A percentile compares a stretch with the other conserved stretches of the same genome.
These are phyloP conservation scores for Aramus guarauna DNA, from an alignment of 2,113 vertebrate species.

Conservation along the genomic window DNA sequence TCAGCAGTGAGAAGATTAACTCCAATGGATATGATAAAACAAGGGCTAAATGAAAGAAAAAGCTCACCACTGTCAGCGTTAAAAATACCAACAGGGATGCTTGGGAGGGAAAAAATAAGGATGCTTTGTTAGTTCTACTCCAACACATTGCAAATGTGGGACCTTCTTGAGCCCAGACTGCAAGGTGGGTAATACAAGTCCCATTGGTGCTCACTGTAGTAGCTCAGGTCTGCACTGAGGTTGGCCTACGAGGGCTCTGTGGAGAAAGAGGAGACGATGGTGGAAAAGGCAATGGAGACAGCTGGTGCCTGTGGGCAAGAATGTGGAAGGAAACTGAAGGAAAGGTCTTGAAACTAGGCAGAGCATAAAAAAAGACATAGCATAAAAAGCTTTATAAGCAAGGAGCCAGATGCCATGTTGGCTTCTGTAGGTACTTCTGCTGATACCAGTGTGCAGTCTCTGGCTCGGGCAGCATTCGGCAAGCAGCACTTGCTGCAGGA, in stretches of 20 bases:
- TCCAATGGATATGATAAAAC: not conserved
- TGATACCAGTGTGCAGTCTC: not conserved
- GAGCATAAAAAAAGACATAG: not conserved
- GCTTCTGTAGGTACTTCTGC: not conserved
- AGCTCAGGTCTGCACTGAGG: not conserved
- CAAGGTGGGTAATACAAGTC: not conserved
- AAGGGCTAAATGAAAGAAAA: not conserved
- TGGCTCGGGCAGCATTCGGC: not conserved
- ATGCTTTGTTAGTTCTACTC: not conserved
- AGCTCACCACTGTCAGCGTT: not conserved
- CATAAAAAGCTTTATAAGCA: not conserved
- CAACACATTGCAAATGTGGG: not conserved
- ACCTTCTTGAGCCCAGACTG: not conserved
- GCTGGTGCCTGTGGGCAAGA: not conserved
- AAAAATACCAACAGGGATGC: not conserved
- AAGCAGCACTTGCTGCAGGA: not conserved
- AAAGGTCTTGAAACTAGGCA: not conserved
- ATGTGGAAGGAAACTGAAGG: not conserved
- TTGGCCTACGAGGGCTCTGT: not conserved
- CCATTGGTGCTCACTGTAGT: not conserved
- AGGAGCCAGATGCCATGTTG: not conserved
- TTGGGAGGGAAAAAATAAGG: not conserved
- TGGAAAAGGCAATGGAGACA: not conserved
- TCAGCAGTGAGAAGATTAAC: not conserved
- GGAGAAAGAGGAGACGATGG: not conserved